phyloP scores from a whole-genome alignment of 2,113 vertebrate species.

The Eira barbara region DNA sequence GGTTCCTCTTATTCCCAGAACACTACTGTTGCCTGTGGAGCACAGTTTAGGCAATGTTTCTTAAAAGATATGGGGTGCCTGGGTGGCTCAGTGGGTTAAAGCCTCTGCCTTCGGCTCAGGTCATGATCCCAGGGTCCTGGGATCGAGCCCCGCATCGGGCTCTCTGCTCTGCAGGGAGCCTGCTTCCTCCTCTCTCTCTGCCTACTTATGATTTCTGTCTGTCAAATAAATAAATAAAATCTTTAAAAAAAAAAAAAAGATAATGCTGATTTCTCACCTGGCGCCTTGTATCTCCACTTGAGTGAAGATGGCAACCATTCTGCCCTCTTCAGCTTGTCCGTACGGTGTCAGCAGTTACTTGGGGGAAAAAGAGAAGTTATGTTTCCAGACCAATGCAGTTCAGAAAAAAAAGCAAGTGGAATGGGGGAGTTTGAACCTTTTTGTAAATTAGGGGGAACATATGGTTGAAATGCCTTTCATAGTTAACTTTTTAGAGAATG shows the following conservation, averaged over 20 bases:
- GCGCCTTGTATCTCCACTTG: background rate
- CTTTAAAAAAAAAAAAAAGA: background rate
- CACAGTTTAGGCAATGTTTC: background rate
- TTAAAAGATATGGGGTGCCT: background rate
- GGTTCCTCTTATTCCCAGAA: background rate
- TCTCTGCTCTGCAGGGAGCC: too few relatives aligned
- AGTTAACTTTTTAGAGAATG: constrained; percentile 56
- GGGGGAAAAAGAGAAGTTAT: background rate
- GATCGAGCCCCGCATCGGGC: too few relatives aligned
- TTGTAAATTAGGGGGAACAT: background rate
- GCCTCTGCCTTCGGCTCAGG: too few relatives aligned
- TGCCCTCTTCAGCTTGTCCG: background rate
- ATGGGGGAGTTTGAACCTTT: background rate
- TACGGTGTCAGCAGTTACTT: background rate
- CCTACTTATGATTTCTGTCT: too few relatives aligned
- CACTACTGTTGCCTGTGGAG: background rate
- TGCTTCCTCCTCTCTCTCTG: too few relatives aligned
- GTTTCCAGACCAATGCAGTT: background rate
- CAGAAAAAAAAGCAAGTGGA: background rate
- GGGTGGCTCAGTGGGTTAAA: too few relatives aligned
- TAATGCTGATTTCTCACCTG: background rate
- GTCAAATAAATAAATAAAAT: too few relatives aligned
- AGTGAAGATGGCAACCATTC: background rate
- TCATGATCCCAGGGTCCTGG: too few relatives aligned
- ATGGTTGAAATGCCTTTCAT: constrained; percentile 45